Evolutionary conservation across 1,140 invertebrate genomes (phyloP).

Genomic region (Papilio helenus): DNA sequence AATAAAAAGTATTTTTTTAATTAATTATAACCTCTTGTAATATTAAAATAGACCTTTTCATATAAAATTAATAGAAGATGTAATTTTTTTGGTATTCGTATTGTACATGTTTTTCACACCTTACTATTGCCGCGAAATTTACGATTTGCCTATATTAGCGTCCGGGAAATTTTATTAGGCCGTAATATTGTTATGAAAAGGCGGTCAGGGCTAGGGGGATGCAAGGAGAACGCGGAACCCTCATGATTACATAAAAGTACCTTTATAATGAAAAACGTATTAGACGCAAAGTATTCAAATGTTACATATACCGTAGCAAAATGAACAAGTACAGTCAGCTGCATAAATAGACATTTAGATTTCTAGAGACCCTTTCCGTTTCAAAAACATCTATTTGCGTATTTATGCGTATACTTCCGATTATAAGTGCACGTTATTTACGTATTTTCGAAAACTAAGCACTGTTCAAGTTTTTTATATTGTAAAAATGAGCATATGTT

Average conservation of each 20-base stretch:
- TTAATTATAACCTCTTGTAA: too few species aligned
- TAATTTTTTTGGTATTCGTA: neutral
- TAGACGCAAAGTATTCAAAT: neutral
- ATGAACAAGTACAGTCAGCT: neutral
- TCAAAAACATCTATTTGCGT: too few species aligned
- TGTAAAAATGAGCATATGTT: too few species aligned
- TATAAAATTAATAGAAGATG: neutral
- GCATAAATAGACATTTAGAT: too few species aligned
- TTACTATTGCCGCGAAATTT: conserved; percentile 16
- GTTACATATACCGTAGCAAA: neutral
- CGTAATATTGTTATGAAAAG: conserved; percentile 36
- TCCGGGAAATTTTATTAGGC: conserved; percentile 30
- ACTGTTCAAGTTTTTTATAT: too few species aligned
- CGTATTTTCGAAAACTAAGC: too few species aligned
- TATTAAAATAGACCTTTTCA: too few species aligned
- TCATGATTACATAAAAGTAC: conserved; percentile 19
- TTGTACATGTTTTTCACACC: conserved; percentile 26
- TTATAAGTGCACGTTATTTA: too few species aligned
- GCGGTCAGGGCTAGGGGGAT: neutral
- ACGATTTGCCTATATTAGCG: conserved; percentile 34
- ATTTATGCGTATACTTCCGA: too few species aligned
- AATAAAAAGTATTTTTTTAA: neutral
- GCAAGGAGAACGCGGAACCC: neutral
- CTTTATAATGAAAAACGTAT: conserved; percentile 21
- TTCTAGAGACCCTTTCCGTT: too few species aligned